Evolutionary conservation across 2,113 vertebrate species (phyloP), one percentile per base, ranked within the genome.

Genomic region (Pterocles orientalis): DNA sequence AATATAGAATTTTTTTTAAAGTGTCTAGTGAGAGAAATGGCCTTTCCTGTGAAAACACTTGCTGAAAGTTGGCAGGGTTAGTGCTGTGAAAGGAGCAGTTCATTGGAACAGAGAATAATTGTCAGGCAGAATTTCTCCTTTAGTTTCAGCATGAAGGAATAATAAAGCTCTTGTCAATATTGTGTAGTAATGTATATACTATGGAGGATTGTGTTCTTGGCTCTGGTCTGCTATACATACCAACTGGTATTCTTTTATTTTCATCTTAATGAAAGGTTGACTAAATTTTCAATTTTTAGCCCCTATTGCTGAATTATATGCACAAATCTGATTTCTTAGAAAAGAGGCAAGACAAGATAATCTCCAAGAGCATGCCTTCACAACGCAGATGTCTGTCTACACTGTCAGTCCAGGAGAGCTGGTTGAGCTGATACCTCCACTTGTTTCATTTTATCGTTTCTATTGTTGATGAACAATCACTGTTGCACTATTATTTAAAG

Each of bases 31-130:
- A 97, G 90, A 97, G 94, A 97, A 95, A 56, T 60, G 78, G 28
- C 90, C 8, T 41, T 94, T 92, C 76, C 91, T 93, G 92, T 94
- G 96, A 90, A 97, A 97, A 48, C 94, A 97, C 73, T 92, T 96
- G 94, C 88, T 97, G 93, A 84, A 97, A 95, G 56, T 50, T 94
- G 90, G 70, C 94, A 95, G 87, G 80, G 94, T 45, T 69, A 72
- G 86, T 61, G 21, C 82, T 96, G 94, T 98, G 98, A 98, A 98
- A 98, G 98, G 93, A 97, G 65, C 57, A 85, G 98, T 98, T 98
- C 98, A 97, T 91, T 86, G 82, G 39, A 94, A 94, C 94, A 94
- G 94, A 96, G 90, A 84, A 92, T 96, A 95, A 95, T 96, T 97
- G 96, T 97, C 95, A 86, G 93, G 76, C 81, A 94, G 86, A 77